Evolutionary conservation across 2,888 invertebrate genomes (phyloP), one percentile per base, ranked within the genome.

Genomic region (Philaethria dido): DNA sequence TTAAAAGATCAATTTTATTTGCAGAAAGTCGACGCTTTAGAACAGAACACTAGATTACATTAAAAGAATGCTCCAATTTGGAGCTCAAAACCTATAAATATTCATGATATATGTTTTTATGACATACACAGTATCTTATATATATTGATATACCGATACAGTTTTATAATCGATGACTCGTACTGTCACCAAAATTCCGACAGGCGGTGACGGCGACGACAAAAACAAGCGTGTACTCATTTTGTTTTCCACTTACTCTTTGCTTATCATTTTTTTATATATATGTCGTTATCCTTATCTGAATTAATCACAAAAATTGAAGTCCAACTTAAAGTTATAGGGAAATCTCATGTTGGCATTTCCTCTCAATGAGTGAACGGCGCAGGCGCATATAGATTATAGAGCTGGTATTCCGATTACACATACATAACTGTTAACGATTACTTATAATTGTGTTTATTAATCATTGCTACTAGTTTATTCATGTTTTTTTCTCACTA

Each of bases 151-250:
- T 9, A 33, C 33, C 9, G 33, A 33, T 59, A 52, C 20, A 60
- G 50, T 57, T 59, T 20, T 57, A 44, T 33, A 13, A 48, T 25
- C 44, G 16, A 61, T 66, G 64, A 69, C 33, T 54, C 47, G 54
- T 14, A 25, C 55, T 64, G 67, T 69, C 67, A 64, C 44, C 45
- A 50, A 25, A 44, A 63, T 55, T 67, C 64, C 50, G 44, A 47
- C 33, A 25, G 48, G 62, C 33, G 61, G 45, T 61, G 50, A 62
- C 67, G 64, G 62, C 44, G 36, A 61, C 67, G 67, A 42, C 52
- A 52, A 52, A 52, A 52, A 52, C 52, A 52, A 52, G 29, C 11
- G 0, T 52, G 1, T 18, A 52, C 29, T 52, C 29, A 52, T 52
- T 52, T 52, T 29, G 29, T 61, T 48, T 64, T 54, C 44, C 45